Evolutionary conservation across 2,113 vertebrate species (phyloP), one percentile per base, ranked within the genome.

Genomic region (Toxotes chatareus): DNA sequence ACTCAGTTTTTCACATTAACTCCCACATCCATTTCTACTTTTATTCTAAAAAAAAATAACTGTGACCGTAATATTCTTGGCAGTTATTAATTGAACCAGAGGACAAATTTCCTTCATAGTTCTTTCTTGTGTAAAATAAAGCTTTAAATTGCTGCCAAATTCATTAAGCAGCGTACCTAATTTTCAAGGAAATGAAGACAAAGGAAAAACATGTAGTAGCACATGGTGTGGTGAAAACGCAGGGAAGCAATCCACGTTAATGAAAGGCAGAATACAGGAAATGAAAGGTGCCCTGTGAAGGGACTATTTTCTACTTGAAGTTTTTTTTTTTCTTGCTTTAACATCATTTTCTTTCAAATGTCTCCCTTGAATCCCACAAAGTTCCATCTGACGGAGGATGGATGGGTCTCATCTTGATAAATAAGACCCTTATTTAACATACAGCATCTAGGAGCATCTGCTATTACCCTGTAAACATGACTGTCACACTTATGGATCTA

Each of bases 401-500:
- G 27, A 27, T 27, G 27, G 27, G 27, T 27, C 27, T 27, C 27
- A 27, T 42, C 73, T 34, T 56, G 59, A 77, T 74, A 62, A 77
- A 79, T 53, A 63, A 74, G 38, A 63, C 51, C 6, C 38, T 49
- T 71, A 73, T 72, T 77, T 71, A 74, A 9, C 76, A 73, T 46
- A 23, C 36, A 80, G 36, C 61, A 31, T 62, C 42, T n/a, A 46
- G 49, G 49, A 85, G 71, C 64, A 76, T 83, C 84, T 86, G 76
- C 40, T 61, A 62, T 66, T 34, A 38, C 13, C 80, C 73, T 79
- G 78, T 76, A 82, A 90, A 89, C 76, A 79, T 46, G 23, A 32
- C 46, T 77, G 83, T 86, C 76, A 83, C 88, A 89, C 79, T 76
- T 73, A 68, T 66, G 62, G 55, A 85, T 78, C 49, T 31, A 61